Conservation (phyloP, 2,113 vertebrate species). For the Indicator indicator region DNA sequence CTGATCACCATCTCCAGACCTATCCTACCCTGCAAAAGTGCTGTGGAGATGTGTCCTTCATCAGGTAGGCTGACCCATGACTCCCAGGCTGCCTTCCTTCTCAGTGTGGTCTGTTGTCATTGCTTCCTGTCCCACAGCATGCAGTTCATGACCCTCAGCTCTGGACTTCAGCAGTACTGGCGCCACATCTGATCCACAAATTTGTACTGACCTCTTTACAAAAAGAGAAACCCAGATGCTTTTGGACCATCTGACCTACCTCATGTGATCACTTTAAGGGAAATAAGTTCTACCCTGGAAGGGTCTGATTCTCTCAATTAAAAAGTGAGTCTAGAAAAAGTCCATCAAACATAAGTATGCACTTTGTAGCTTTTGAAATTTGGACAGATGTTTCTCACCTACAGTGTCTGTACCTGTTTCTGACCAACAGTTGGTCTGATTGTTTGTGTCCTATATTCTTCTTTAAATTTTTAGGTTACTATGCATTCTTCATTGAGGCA, state of each 20-base stretch:
- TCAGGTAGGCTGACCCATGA: neutral
- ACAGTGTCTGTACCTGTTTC: neutral
- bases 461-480: neutral
- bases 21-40: accelerated
- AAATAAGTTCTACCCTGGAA: neutral
- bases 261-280: neutral
- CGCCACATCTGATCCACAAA: neutral
- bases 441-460: neutral
- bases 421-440: neutral
- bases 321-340: neutral
- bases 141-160: neutral
- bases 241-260: neutral
- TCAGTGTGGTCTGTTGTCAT: neutral
- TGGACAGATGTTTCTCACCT: neutral
- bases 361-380: neutral
- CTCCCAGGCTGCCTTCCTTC: neutral
- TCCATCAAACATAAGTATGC: neutral
- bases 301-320: neutral
- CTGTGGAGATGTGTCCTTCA: neutral
- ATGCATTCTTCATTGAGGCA: neutral
- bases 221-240: neutral
- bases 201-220: neutral
- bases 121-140: neutral
- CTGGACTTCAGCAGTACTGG: neutral
- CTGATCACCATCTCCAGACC: accelerated